Percentiles rank a stretch among this genome's conserved stretches.
Evolutionary conservation across 2,113 vertebrate species (phyloP).

Genomic region (rabbit (Oryctolagus cuniculus)): DNA sequence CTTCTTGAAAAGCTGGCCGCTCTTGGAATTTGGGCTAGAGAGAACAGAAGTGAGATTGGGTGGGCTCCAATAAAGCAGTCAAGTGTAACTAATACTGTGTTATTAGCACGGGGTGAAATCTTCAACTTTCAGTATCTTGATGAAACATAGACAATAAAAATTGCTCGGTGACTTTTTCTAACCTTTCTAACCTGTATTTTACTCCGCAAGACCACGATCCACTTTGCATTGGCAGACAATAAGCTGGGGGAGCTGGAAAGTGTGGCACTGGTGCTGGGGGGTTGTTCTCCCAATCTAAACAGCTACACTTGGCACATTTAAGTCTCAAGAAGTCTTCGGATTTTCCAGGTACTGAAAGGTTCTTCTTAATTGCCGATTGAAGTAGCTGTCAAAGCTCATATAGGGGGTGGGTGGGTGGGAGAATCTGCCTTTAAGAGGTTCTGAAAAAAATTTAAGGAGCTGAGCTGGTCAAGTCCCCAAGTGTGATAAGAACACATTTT

Average conservation of each 20-base stretch:
- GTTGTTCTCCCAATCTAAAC: slow-evolving; percentile 61
- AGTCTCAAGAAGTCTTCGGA: slow-evolving; percentile 16
- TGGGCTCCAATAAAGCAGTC: slow-evolving; percentile 85
- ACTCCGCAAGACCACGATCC: slow-evolving; percentile 85
- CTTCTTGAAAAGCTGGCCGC: slow-evolving; percentile 81
- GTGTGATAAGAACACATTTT: slow-evolving; percentile 78
- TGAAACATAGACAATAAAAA: slow-evolving; percentile 87
- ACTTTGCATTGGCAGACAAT: slow-evolving; percentile 76
- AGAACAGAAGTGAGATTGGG: slow-evolving; percentile 82
- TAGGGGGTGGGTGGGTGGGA: not conserved
- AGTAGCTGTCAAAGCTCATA: slow-evolving; percentile 3
- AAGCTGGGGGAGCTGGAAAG: slow-evolving; percentile 73
- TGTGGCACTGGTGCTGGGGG: slow-evolving; percentile 70
- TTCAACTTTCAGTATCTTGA: slow-evolving; percentile 87
- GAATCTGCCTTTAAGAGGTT: slow-evolving; percentile 65
- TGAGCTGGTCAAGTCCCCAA: slow-evolving; percentile 80
- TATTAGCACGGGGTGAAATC: slow-evolving; percentile 89
- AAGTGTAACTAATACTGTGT: slow-evolving; percentile 87
- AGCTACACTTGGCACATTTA: slow-evolving; percentile 56
- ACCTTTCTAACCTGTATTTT: slow-evolving; percentile 88
- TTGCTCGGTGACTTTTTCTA: slow-evolving; percentile 85
- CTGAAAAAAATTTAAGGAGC: slow-evolving; percentile 54
- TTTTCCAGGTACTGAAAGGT: slow-evolving; percentile 54
- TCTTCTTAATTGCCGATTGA: slow-evolving; percentile 52
- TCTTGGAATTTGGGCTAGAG: slow-evolving; percentile 77